phyloP scores from a whole-genome alignment of 2,797 vertebrate genomes.

The Natrix natrix region DNA sequence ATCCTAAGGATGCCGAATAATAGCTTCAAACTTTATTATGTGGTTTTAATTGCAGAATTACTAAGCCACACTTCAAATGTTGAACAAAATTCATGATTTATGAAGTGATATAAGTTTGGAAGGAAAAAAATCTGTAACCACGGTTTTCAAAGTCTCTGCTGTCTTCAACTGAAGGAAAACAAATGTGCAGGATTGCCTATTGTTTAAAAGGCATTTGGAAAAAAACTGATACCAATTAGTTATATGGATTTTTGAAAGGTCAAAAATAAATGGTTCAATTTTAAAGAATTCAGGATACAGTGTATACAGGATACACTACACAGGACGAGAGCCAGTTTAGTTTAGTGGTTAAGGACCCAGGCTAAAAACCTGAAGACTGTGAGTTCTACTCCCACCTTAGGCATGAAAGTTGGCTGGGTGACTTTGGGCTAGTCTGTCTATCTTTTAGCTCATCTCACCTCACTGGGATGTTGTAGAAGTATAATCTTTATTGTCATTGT shows the following conservation, averaged over 20 bases:
- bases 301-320: background rate
- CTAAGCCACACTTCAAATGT: background rate
- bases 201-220: background rate
- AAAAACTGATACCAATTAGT: background rate
- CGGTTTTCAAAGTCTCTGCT: background rate
- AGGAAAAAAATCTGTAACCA: background rate
- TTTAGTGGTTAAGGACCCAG: background rate
- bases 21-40: background rate
- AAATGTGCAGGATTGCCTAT: background rate
- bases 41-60: background rate
- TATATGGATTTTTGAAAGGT: background rate
- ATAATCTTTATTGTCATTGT: no score
- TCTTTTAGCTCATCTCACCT: background rate
- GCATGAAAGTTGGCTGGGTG: background rate
- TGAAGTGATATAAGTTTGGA: background rate
- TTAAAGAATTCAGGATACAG: background rate
- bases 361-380: background rate
- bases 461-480: background rate
- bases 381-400: background rate
- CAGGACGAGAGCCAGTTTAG: background rate
- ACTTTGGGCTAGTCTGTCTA: background rate
- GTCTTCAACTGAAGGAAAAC: slow-evolving; percentile 4
- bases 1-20: background rate
- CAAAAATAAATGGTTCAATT: background rate
- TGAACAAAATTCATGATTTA: background rate